Conservation (phyloP, 1,140 invertebrate genomes). For the Drosophila burlai region DNA sequence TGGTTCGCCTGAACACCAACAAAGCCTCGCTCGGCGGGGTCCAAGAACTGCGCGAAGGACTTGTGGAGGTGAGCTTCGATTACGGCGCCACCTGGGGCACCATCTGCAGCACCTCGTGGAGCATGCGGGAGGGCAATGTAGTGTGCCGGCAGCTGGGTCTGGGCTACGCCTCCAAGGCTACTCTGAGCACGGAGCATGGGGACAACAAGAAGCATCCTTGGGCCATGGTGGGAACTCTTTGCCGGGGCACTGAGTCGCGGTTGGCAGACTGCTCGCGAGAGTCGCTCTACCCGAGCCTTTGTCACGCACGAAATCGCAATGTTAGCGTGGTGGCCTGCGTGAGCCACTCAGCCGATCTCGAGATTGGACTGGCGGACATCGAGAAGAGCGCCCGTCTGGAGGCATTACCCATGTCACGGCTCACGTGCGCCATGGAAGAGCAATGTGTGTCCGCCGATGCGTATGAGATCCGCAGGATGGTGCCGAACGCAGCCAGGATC, state of each 20-base stretch:
- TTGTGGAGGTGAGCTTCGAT: conserved; percentile 87
- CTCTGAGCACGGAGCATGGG: conserved; percentile 88
- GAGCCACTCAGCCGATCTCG: conserved; percentile 91
- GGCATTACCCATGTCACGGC: conserved; percentile 91
- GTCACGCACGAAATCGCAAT: conserved; percentile 87
- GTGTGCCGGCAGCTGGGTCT: conserved; percentile 92
- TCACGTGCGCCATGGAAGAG: conserved; percentile 98
- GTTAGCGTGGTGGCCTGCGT: conserved; percentile 92
- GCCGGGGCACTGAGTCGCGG: conserved; percentile 90
- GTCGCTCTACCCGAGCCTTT: conserved; percentile 77
- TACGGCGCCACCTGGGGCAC: conserved; percentile 89
- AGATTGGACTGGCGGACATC: conserved; percentile 92
- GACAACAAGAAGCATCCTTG: conserved; percentile 86
- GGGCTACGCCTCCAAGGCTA: conserved; percentile 91
- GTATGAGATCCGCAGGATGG: conserved; percentile 88
- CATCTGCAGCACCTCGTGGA: conserved; percentile 95
- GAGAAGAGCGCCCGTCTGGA: conserved; percentile 94
- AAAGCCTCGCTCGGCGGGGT: not conserved
- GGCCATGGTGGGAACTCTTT: conserved; percentile 90
- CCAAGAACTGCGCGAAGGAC: conserved; percentile 55
- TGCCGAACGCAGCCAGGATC: conserved; percentile 62
- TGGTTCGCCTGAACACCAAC: conserved; percentile 54
- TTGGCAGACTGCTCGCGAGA: conserved; percentile 90
- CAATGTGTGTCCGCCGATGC: conserved; percentile 95
- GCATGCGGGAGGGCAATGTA: conserved; percentile 92